Conservation (phyloP, 1,140 invertebrate species). For the Oryctes rhinoceros region DNA sequence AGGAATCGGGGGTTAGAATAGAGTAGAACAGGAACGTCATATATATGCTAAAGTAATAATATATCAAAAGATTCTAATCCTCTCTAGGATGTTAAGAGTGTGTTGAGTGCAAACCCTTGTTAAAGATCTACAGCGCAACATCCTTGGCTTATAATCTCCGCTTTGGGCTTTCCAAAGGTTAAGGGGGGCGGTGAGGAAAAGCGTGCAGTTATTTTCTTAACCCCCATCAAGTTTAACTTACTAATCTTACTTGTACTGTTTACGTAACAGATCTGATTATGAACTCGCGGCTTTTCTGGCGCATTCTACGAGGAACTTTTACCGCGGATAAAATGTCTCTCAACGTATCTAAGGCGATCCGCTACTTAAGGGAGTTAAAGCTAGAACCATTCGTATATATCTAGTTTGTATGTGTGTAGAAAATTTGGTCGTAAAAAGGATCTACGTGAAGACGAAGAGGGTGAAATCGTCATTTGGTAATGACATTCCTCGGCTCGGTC, state of each 20-base stretch:
- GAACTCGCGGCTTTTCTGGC: conserved; percentile 27
- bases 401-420: background rate
- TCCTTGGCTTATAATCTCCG: conserved; percentile 46
- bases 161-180: conserved; percentile 38
- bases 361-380: conserved; percentile 39
- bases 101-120: conserved; percentile 50
- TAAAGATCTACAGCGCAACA: conserved; percentile 46
- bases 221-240: conserved; percentile 46
- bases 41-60: conserved; percentile 26
- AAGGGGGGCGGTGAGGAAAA: background rate
- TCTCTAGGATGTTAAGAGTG: conserved; percentile 39
- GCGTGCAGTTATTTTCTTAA: conserved; percentile 44
- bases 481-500: conserved; percentile 46
- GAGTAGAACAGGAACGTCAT: background rate
- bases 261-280: conserved; percentile 45
- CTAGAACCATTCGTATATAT: background rate
- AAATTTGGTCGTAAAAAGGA: conserved; percentile 46
- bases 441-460: conserved; percentile 44
- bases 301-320: conserved; percentile 33
- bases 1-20: no score
- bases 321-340: background rate
- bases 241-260: conserved; percentile 46
- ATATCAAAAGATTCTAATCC: conserved; percentile 42
- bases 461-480: conserved; percentile 47
- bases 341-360: conserved; percentile 24